Evolutionary conservation across 2,888 invertebrate genomes (phyloP).

Genomic region (Candidula unifasciata): DNA sequence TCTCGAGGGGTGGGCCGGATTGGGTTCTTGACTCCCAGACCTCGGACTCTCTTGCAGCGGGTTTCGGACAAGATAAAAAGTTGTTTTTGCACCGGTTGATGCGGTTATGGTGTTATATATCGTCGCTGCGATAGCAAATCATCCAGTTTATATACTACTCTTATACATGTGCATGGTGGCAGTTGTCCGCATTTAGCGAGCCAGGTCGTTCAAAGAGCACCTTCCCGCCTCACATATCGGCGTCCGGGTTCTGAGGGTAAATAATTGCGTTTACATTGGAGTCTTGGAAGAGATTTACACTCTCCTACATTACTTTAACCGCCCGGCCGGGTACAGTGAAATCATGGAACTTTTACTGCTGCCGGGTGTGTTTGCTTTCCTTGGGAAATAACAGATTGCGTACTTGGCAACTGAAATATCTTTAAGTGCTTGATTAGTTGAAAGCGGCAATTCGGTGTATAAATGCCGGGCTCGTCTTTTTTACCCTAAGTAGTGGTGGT

Average conservation of each 20-base stretch:
- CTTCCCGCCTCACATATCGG: too few species aligned
- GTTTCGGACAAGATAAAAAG: too few species aligned
- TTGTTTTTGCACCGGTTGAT: too few species aligned
- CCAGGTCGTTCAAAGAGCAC: neutral
- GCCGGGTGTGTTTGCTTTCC: conserved; percentile 14
- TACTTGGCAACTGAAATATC: conserved; percentile 35
- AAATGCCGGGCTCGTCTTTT: neutral
- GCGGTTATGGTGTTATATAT: too few species aligned
- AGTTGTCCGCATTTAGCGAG: neutral
- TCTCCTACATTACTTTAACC: neutral
- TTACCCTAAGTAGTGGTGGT: neutral
- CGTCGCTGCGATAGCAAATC: too few species aligned
- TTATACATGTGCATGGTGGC: too few species aligned
- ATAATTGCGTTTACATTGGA: conserved; percentile 20
- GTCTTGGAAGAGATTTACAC: neutral
- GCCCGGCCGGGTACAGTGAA: neutral
- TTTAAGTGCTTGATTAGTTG: conserved; percentile 8
- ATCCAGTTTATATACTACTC: too few species aligned
- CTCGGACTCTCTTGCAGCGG: too few species aligned
- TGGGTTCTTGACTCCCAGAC: too few species aligned
- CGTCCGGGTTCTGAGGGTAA: neutral
- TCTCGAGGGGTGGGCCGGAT: too few species aligned
- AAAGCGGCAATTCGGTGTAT: neutral
- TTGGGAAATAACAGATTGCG: conserved; percentile 31
- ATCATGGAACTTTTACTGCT: conserved; percentile 17